Evolutionary conservation across 2,888 invertebrate genomes (phyloP).

Genomic region (Lycophotia porphyrea): DNA sequence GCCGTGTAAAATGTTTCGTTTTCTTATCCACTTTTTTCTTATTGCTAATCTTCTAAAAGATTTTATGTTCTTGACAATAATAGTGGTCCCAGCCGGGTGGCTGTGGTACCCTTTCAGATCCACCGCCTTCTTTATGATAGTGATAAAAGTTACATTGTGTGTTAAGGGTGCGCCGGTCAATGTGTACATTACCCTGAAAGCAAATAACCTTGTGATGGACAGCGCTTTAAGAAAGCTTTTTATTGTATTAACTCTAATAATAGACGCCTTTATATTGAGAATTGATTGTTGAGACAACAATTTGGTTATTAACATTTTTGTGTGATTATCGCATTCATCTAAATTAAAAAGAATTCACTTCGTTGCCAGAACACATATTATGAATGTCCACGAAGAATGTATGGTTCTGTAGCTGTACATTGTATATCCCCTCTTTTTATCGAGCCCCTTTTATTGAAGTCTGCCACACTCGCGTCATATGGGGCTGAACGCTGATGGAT

Average conservation of each 20-base stretch:
- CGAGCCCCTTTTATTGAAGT: constrained; percentile 48
- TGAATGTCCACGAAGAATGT: constrained; percentile 2
- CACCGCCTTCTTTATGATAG: constrained; percentile 66
- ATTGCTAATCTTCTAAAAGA: constrained; percentile 59
- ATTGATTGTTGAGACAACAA: constrained; percentile 23
- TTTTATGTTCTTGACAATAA: constrained; percentile 64
- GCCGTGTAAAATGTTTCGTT: constrained; percentile 39
- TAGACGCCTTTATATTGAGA: constrained; percentile 29
- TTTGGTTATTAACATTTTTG: constrained; percentile 30
- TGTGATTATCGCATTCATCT: neutral
- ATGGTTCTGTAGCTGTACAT: constrained; percentile 6
- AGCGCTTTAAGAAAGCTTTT: constrained; percentile 58
- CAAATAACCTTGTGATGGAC: constrained; percentile 57
- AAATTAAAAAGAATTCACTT: constrained; percentile 10
- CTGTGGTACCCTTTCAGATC: constrained; percentile 62
- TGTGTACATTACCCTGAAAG: constrained; percentile 62
- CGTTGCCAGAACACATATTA: constrained; percentile 2
- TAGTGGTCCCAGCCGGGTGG: constrained; percentile 53
- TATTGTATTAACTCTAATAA: constrained; percentile 58
- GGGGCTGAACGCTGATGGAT: constrained; percentile 61
- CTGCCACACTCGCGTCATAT: constrained; percentile 43
- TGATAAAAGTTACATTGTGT: constrained; percentile 69
- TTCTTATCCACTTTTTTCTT: constrained; percentile 52
- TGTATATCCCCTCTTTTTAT: constrained; percentile 37
- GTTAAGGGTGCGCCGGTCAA: constrained; percentile 61